Conservation (phyloP, 1,140 invertebrate genomes). For the Linepithema humile region DNA sequence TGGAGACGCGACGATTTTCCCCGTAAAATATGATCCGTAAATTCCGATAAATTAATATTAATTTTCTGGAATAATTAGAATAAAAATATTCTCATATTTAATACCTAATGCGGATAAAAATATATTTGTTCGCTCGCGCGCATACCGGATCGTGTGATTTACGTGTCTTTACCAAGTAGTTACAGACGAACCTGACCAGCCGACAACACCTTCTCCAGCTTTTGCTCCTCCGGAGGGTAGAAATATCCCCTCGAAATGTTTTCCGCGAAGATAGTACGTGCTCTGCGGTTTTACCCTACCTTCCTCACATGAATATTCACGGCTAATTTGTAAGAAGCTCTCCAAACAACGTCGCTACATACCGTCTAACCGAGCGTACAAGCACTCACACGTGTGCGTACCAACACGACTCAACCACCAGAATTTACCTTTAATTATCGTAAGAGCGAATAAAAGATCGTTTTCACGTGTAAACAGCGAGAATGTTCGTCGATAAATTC, state of each 20-base stretch:
- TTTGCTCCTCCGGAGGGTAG: not conserved
- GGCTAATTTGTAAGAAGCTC: slow-evolving; percentile 82
- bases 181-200: slow-evolving; percentile 2
- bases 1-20: too few species aligned
- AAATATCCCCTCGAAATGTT: slow-evolving; percentile 52
- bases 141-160: not conserved
- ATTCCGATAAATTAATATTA: too few species aligned
- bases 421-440: slow-evolving; percentile 83
- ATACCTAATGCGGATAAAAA: too few species aligned
- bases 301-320: slow-evolving; percentile 81
- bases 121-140: not conserved
- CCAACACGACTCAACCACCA: slow-evolving; percentile 73
- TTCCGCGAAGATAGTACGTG: slow-evolving; percentile 51
- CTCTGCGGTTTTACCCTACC: slow-evolving; percentile 28
- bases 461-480: slow-evolving; percentile 56
- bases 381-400: slow-evolving; percentile 25
- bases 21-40: too few species aligned
- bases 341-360: slow-evolving; percentile 75
- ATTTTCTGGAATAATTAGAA: too few species aligned
- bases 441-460: slow-evolving; percentile 81
- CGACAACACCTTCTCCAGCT: slow-evolving; percentile 27
- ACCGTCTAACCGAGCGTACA: slow-evolving; percentile 28
- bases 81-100: too few species aligned
- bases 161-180: slow-evolving; percentile 20
- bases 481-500: slow-evolving; percentile 55